Percentiles rank a stretch among this genome's conserved stretches.
These are phyloP conservation scores for Stenchaetothrips biformis DNA, from an alignment of 2,888 invertebrate species.

Conservation along the genomic window DNA sequence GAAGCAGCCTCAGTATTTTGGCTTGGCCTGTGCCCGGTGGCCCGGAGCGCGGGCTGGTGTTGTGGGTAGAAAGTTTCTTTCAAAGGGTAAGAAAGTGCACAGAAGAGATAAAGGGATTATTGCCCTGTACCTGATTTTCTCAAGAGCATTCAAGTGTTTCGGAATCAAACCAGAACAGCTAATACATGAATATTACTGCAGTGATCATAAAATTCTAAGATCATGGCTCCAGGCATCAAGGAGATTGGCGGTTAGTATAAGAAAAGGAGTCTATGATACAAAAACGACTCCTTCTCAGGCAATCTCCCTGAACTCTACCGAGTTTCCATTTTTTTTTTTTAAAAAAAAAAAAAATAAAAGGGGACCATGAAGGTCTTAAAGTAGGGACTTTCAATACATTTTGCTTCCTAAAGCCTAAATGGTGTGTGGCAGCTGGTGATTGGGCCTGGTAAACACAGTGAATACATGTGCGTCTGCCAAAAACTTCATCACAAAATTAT, in stretches of 20 bases:
- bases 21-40: no score
- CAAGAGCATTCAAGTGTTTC: neutral
- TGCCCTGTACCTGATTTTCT: neutral
- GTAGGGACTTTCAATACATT: neutral
- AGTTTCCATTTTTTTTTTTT: no score
- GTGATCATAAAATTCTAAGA: neutral
- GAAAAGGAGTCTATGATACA: constrained; percentile 1
- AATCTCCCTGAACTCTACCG: constrained; percentile 7
- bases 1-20: neutral
- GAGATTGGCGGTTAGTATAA: neutral
- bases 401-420: neutral
- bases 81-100: no score
- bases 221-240: neutral
- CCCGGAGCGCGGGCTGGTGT: no score
- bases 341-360: no score
- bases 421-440: neutral
- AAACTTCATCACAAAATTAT: neutral
- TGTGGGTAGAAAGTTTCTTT: no score
- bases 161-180: neutral
- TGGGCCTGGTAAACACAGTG: neutral
- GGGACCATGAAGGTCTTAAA: neutral
- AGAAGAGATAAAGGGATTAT: neutral
- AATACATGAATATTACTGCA: neutral
- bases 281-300: neutral
- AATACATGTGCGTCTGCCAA: constrained; percentile 5